Percentiles rank a stretch among this genome's conserved stretches.
Conservation (phyloP, 2,888 invertebrate species). For the Cantharis rufa region DNA sequence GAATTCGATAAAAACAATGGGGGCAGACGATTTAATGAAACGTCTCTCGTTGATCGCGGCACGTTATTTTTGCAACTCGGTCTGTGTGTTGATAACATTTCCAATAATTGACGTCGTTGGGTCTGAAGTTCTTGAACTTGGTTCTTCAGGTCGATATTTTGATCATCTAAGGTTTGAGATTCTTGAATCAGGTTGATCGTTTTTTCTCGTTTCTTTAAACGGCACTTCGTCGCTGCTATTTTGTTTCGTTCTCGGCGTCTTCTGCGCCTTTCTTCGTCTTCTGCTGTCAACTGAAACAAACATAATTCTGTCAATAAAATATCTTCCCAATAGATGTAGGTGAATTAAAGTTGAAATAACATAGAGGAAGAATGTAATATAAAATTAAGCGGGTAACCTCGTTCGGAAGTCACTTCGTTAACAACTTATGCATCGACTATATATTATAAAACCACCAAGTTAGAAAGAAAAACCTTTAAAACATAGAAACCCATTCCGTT, state of each 20-base stretch:
- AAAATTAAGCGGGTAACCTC: background rate
- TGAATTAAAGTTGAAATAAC: too few relatives aligned
- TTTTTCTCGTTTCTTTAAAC: conserved; percentile 89
- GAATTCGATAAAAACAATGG: conserved; percentile 43
- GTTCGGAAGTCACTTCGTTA: background rate
- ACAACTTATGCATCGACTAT: too few relatives aligned
- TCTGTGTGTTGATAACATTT: conserved; percentile 77
- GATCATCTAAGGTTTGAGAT: conserved; percentile 82
- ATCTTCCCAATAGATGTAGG: background rate
- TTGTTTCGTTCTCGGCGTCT: conserved; percentile 89
- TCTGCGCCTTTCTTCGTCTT: conserved; percentile 86
- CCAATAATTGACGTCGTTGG: conserved; percentile 76
- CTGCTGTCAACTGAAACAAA: conserved; percentile 76
- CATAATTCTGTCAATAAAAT: conserved; percentile 14
- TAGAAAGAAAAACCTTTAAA: too few relatives aligned
- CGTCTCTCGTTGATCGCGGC: conserved; percentile 48
- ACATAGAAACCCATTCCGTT: too few relatives aligned
- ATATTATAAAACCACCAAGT: too few relatives aligned
- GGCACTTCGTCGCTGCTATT: conserved; percentile 92
- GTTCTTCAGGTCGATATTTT: conserved; percentile 81
- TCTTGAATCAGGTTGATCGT: conserved; percentile 85
- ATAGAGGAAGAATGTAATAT: too few relatives aligned
- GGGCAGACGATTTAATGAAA: conserved; percentile 44
- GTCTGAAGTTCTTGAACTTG: conserved; percentile 83
- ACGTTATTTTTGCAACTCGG: conserved; percentile 66